Base-by-base conservation (phyloP, 2,888 invertebrate species). In the Lacanobia wlatinum region DNA sequence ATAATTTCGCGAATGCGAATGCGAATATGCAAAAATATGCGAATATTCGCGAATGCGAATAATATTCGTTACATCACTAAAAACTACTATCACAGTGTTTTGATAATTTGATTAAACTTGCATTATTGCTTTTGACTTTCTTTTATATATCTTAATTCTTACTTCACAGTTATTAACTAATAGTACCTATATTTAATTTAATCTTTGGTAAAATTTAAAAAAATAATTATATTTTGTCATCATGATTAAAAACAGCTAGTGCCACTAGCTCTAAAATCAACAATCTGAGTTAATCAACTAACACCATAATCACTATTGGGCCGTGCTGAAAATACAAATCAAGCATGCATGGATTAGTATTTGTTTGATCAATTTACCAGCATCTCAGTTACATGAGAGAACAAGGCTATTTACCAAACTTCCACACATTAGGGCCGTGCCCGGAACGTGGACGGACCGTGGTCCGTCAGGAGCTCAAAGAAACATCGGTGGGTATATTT, bases 221-320 rank as follows among this genome's bases (percentile, higher is more conserved):
- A 46, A 62, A 1, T 18, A 60, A 18, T 55, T 34, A 7, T 82
- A 90, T 89, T 84, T 78, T 64, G 2, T 70, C n/a, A 70, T 9
- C 9, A 46, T 5, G 21, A 59, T 70, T 43, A 5, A 34, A 59
- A 69, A n/a, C 1, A 40, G 1, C 40, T 3, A 40, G 40, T 40
- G 12, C 40, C 40, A 40, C 12, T 34, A 34, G 12, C 12, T 43
- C 43, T 43, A 43, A 43, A 43, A 43, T 43, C 43, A 43, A 43
- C 1, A 16, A 43, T 34, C 34, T 56, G 18, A 18, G 18, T 56
- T 18, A 56, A 34, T 34, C 16, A 18, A 56, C 9, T 3, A 28
- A 28, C 28, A 34, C 18, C 1, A 56, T 34, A 34, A 56, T 34
- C 23, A 56, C 34, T 9, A 55, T 28, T 55, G 14, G 14, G 46